These are phyloP conservation scores for Uropetala carovei DNA, from an alignment of 2,888 invertebrate genomes.

Conservation along the genomic window DNA sequence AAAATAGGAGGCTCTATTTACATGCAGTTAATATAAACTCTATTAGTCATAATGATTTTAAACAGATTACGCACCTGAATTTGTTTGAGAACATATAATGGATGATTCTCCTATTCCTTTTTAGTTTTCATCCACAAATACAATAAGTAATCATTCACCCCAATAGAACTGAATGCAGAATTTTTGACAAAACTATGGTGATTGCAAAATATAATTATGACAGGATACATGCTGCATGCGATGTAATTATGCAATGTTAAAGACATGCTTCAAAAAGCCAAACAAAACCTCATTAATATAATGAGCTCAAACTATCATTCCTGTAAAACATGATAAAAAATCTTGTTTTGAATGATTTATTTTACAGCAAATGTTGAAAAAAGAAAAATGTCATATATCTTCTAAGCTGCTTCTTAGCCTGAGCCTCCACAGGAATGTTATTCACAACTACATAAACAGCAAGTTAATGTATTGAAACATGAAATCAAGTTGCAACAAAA, in stretches of 20 bases:
- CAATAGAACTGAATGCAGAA: no score
- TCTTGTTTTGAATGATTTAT: background rate
- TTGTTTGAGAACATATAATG: no score
- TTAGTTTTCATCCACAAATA: no score
- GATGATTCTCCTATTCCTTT: no score
- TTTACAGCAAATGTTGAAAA: background rate
- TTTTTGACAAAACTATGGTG: background rate
- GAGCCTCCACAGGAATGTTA: slow-evolving; percentile 14
- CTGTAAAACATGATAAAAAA: background rate
- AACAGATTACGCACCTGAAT: no score
- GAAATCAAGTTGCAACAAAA: background rate
- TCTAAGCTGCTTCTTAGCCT: background rate
- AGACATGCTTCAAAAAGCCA: background rate
- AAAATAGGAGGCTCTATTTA: slow-evolving; percentile 5
- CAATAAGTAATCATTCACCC: no score
- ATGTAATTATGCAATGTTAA: background rate
- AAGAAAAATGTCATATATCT: background rate
- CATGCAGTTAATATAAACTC: background rate
- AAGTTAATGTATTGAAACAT: background rate
- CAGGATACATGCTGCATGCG: slow-evolving; percentile 11
- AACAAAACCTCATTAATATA: background rate
- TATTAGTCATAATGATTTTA: background rate
- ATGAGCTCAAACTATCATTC: background rate
- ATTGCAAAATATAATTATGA: background rate
- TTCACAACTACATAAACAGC: slow-evolving; percentile 10